These are phyloP conservation scores for Pseudochaenichthys georgianus DNA, from an alignment of 2,797 vertebrate species.

Conservation along the genomic window DNA sequence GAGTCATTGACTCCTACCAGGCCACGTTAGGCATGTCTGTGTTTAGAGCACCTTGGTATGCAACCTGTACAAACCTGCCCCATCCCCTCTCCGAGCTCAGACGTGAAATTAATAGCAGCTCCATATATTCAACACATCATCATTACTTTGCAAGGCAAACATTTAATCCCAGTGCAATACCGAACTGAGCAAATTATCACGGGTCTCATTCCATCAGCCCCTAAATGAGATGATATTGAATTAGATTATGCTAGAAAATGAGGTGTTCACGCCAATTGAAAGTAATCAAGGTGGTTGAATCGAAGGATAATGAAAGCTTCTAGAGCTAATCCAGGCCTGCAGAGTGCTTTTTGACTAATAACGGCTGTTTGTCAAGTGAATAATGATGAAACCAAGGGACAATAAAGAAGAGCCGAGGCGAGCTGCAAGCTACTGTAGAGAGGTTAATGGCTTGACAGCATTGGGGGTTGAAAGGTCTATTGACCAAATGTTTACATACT, in stretches of 20 bases:
- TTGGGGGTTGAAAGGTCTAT: constrained; percentile 52
- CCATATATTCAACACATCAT: constrained; percentile 68
- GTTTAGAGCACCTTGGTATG: constrained; percentile 59
- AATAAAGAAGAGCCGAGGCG: constrained; percentile 25
- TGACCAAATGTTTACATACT: constrained; percentile 61
- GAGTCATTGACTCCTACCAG: constrained; percentile 67
- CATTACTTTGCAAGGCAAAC: constrained; percentile 79
- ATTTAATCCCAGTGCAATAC: constrained; percentile 70
- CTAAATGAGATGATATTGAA: constrained; percentile 83
- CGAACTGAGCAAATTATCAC: constrained; percentile 67
- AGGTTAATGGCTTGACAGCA: constrained; percentile 60
- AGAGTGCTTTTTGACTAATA: constrained; percentile 64
- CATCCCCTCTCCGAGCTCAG: constrained; percentile 12
- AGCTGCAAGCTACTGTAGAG: constrained; percentile 40
- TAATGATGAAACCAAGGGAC: constrained; percentile 55
- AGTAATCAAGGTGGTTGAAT: constrained; percentile 79
- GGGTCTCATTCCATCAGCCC: constrained; percentile 72
- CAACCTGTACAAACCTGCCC: constrained; percentile 65
- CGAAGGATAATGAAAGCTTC: constrained; percentile 75
- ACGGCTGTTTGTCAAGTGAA: constrained; percentile 66
- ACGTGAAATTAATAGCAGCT: constrained; percentile 63
- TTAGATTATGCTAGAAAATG: constrained; percentile 82
- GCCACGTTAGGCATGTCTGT: constrained; percentile 65
- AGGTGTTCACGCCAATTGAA: constrained; percentile 80
- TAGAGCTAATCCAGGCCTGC: constrained; percentile 66